Conservation (phyloP, 1,140 invertebrate genomes). For the Rhagoletis pomonella region DNA sequence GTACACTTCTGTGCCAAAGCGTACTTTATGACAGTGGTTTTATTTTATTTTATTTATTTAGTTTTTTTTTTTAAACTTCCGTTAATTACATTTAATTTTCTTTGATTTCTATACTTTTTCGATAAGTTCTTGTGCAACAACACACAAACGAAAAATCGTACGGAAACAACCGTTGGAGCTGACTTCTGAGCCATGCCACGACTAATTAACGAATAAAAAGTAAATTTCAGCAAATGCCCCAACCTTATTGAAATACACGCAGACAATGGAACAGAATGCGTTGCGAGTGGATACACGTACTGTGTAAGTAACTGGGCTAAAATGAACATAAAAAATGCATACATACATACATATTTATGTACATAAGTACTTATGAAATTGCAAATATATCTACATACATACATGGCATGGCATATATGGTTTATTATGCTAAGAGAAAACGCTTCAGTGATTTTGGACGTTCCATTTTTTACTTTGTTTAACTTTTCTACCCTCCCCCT, state of each 20-base stretch:
- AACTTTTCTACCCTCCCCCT: not conserved
- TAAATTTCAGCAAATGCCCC: slow-evolving; percentile 43
- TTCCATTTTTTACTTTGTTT: not conserved
- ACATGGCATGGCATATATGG: slow-evolving; percentile 3
- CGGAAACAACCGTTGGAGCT: not conserved
- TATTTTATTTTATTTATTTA: not conserved
- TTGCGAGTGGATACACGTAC: not conserved
- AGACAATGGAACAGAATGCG: slow-evolving; percentile 47
- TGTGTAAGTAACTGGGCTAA: slow-evolving; percentile 41
- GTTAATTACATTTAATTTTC: slow-evolving; percentile 37
- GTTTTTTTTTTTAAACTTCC: not conserved
- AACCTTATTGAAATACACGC: slow-evolving; percentile 12
- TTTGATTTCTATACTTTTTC: slow-evolving; percentile 1
- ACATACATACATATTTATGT: not conserved
- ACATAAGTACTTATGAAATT: not conserved
- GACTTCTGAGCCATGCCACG: slow-evolving; percentile 49
- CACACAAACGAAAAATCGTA: not conserved
- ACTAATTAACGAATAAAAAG: slow-evolving; percentile 53
- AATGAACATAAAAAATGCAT: not conserved
- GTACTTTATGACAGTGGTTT: not conserved
- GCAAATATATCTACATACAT: not conserved
- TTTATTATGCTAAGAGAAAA: slow-evolving; percentile 32
- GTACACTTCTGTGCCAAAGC: not conserved
- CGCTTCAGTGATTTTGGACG: slow-evolving; percentile 41
- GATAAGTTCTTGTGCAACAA: not conserved